Evolutionary conservation across 30 jellyfish, hydroid and myxozoan genomes (phyloP).

Genomic region (Aurelia aurita): DNA sequence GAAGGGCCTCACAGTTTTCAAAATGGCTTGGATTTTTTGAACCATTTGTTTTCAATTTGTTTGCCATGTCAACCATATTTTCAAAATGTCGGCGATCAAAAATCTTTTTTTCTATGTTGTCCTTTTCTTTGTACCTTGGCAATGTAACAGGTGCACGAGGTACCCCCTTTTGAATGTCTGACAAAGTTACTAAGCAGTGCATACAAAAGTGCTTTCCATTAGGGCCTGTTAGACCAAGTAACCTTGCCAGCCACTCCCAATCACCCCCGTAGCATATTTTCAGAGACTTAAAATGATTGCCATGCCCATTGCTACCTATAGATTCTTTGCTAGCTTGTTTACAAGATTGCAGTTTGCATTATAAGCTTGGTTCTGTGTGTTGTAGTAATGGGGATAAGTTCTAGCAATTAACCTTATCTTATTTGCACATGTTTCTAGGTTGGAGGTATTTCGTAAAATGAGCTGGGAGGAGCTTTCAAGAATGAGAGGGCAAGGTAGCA

Average conservation of each 20-base stretch:
- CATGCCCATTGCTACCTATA: not conserved
- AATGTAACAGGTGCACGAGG: slow-evolving; percentile 3
- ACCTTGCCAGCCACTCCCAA: not conserved
- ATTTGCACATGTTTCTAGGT: not conserved
- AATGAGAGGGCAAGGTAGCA: slow-evolving; percentile 16
- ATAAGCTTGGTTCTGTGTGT: no score
- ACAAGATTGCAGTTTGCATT: no score
- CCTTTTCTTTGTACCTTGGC: not conserved
- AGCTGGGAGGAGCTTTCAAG: not conserved
- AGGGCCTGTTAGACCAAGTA: slow-evolving; percentile 1
- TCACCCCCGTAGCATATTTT: no score
- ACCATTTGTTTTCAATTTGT: not conserved
- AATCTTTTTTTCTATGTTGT: not conserved
- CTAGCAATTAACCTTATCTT: no score
- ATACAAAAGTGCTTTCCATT: not conserved
- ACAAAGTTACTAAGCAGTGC: slow-evolving; percentile 2
- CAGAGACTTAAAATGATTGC: no score
- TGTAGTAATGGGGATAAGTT: no score
- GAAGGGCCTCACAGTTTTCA: no score
- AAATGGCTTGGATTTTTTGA: no score
- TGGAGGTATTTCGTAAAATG: no score
- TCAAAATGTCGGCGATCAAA: not conserved
- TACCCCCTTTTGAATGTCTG: not conserved
- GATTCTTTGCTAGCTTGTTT: no score
- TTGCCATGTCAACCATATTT: not conserved